Evolutionary conservation across 1,140 invertebrate species (phyloP), one percentile per base, ranked within the genome.

Genomic region (Ylistrum balloti): DNA sequence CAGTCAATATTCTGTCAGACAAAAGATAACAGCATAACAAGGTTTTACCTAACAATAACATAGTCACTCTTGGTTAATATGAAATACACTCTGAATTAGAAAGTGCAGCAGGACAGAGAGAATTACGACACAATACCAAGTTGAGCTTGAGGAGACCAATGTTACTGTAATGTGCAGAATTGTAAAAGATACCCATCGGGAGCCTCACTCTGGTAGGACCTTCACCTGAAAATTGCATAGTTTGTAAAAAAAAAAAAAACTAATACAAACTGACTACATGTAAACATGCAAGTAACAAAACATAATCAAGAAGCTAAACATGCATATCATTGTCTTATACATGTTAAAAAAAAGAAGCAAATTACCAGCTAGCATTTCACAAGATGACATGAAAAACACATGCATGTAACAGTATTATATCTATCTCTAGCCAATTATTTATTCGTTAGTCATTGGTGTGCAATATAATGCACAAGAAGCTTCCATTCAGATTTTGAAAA

Each of bases 141-240:
- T 48, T 17, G 56, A 28, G 56, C 22, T 45, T 28, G 13, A 74
- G 56, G 22, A n/a, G 28, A 74, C 56, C 56, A 74, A 74, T 74
- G 1, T 28, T 74, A 74, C 56, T 17, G n/a, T 74, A 74, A 0
- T 28, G 56, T 74, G 41, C 17, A 45, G 41, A 45, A 28, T n/a
- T 2, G 56, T 74, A 74, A n/a, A 74, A 28, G 56, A 74, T 74
- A 74, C 56, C 56, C 56, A 22, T n/a, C 35, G 5, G 56, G 22
- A 74, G 28, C 56, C 1, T 74, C 56, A 74, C 22, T 74, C 56
- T 28, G 56, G 9, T 7, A 28, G 56, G 56, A n/a, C 56, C 56
- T n/a, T 28, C n/a, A 74, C 56, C 56, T 74, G 56, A 74, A 74
- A 74, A 74, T 74, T 74, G 56, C 56, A 74, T 74, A 74, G 56